Conservation (phyloP, 2,888 invertebrate genomes). For the Heliconius charithonia region DNA sequence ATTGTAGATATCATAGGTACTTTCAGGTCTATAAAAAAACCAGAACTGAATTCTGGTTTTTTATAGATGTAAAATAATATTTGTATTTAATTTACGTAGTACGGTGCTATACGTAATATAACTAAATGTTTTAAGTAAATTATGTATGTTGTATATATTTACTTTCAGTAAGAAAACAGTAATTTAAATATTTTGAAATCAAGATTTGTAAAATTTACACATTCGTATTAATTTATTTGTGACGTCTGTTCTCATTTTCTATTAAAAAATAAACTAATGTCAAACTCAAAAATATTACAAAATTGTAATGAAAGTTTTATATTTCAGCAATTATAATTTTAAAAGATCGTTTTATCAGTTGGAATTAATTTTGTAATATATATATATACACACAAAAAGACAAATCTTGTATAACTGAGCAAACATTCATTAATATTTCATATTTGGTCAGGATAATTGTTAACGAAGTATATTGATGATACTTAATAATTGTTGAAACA, state of each 20-base stretch:
- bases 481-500: constrained; percentile 37
- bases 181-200: background rate
- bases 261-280: no score
- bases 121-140: no score
- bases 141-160: no score
- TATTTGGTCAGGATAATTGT: constrained; percentile 35
- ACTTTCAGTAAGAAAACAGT: no score
- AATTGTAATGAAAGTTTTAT: background rate
- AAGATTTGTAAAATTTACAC: background rate
- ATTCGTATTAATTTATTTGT: background rate
- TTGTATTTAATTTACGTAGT: background rate
- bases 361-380: constrained; percentile 1
- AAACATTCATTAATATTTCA: constrained; percentile 21
- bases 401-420: constrained; percentile 17
- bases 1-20: background rate
- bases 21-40: background rate
- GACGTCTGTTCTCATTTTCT: no score
- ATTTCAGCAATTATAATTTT: background rate
- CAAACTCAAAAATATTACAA: background rate
- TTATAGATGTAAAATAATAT: background rate
- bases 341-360: background rate
- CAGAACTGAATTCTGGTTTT: background rate
- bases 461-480: constrained; percentile 43
- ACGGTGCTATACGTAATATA: background rate
- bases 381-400: constrained; percentile 15